phyloP scores from a whole-genome alignment of 2,797 vertebrate genomes.

The Bradypodion ventrale region DNA sequence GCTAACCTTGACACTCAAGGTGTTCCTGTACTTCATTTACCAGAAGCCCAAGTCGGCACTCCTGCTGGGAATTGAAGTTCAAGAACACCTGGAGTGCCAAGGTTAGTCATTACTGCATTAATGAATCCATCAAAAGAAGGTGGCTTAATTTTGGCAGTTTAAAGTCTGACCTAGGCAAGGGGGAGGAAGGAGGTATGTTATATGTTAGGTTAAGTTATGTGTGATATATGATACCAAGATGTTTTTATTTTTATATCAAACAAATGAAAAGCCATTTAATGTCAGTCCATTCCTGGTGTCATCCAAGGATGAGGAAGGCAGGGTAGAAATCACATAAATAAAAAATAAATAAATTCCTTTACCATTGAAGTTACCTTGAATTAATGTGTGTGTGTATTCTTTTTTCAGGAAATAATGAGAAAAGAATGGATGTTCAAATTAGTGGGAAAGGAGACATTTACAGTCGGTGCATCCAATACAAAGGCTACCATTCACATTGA shows the following conservation, averaged over 20 bases:
- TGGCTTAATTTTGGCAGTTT: neutral
- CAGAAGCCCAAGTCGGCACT: too few species aligned
- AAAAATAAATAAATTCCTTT: too few species aligned
- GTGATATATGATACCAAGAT: neutral
- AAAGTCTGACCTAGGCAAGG: neutral
- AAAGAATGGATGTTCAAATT: constrained; percentile 99
- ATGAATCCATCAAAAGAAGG: too few species aligned
- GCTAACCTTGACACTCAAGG: too few species aligned
- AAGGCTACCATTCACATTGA: constrained; percentile 97
- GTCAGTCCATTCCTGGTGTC: too few species aligned
- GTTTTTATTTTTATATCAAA: neutral
- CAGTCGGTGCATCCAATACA: constrained; percentile 85
- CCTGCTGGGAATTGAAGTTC: too few species aligned
- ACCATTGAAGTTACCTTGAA: neutral
- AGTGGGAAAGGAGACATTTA: constrained; percentile 95
- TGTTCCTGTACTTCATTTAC: too few species aligned
- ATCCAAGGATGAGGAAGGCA: too few species aligned
- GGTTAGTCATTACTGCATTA: too few species aligned
- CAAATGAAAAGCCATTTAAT: neutral
- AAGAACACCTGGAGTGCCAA: too few species aligned
- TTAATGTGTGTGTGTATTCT: constrained; percentile 29
- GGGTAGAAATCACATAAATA: too few species aligned
- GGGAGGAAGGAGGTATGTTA: neutral
- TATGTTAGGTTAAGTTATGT: neutral
- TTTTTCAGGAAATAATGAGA: constrained; percentile 86